Evolutionary conservation across 1,140 invertebrate species (phyloP), one percentile per base, ranked within the genome.

Genomic region (Spodoptera litura): DNA sequence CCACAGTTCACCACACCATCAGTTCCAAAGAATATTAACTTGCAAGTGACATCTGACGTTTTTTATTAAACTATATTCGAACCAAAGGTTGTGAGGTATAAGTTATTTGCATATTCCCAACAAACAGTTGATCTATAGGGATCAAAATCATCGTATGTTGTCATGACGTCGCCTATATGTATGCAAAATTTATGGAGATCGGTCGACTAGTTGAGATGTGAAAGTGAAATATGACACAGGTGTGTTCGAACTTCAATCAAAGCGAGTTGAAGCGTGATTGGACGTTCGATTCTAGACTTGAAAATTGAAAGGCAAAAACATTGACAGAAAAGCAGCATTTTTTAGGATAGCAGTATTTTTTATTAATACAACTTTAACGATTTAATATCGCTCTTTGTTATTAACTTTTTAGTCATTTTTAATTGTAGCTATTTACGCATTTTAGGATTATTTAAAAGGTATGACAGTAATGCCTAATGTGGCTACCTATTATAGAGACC

Each of bases 111-210:
- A 70, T 70, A 70, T 52, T 44, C 66, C 51, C 52, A 44, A 35
- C 20, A 20, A 31, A 52, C 66, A 13, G 15, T 31, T 53, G 66
- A 70, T 70, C 66, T 68, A 70, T 25, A 11, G 49, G 66, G 66
- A 70, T 70, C 49, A 68, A 52, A 51, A 51, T 70, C 66, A 31
- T 70, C 49, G 44, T 31, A 27, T 53, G 49, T 52, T 52, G 64
- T 68, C 20, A 52, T 52, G 31, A 52, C 8, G 64, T 31, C 49
- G 66, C 25, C 66, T 53, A 70, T 70, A 52, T 70, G 66, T 70
- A 70, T 70, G 66, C 66, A 70, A 70, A 70, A 31, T 70, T 70
- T 49, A 31, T 70, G 49, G 66, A 70, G 66, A 70, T 31, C 49
- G 49, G 66, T 52, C 25, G 49, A 70, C 25, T 27, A 53, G 27